Base-by-base conservation (phyloP, 2,888 invertebrate species). In the Drosophila diplacantha region DNA sequence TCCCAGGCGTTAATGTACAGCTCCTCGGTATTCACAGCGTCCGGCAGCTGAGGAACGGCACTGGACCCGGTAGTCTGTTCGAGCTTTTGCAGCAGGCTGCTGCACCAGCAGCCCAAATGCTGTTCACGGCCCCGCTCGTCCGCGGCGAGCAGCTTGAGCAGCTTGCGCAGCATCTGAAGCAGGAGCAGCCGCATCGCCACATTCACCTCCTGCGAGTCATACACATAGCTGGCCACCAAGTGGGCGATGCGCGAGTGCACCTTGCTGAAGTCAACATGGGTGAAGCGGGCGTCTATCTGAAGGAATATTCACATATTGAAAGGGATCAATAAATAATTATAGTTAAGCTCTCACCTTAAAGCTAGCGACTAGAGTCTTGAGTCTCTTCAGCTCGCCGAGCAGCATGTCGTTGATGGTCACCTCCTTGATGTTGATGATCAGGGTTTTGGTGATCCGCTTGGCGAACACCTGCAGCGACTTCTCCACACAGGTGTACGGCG, bases 391-490 rank as follows among this genome's bases (percentile, higher is more conserved):
- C 88, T 93, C 93, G 0, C 90, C 90, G 79, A 92, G 91, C n/a
- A 93, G 85, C 0, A 90, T 90, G 63, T 91, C 90, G 0, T 91
- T 91, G 0, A 91, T 89, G 64, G 91, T 90, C 0, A 90, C 88
- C 70, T 91, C 90, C 18, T 90, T 90, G 11, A 91, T 84, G 0
- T 91, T 91, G 74, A 91, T 90, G 5, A 90, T 87, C 43, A 93
- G 87, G 0, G 92, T 91, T 60, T 92, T 91, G 0, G 92, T 91
- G 83, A 94, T 91, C 46, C 94, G 89, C 76, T 92, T 93, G 0
- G 93, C 93, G 84, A 93, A 93, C 0, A 93, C 93, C 79, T 91
- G 90, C 70, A 91, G 87, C 1, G 91, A 90, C 76, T 91, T 91
- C 76, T 92, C 92, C n/a, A 92, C 89, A 75, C 90, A 91, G 14